Evolutionary conservation across 1,140 invertebrate species (phyloP), one percentile per base, ranked within the genome.

Genomic region (Thaumetopoea pityocampa): DNA sequence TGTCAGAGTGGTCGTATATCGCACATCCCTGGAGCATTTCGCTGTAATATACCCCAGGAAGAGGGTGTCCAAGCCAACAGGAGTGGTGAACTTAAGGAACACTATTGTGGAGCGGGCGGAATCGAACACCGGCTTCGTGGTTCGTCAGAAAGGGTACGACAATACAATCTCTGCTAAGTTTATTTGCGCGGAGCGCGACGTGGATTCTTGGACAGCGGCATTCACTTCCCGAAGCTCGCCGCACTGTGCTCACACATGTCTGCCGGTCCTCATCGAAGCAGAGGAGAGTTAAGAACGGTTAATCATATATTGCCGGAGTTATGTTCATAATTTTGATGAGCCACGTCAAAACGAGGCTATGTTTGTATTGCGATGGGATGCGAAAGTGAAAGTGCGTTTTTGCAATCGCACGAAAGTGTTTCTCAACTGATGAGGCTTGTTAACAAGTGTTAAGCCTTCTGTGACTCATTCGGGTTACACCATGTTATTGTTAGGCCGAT

Each of bases 41-140:
- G 89, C 89, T 0, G 89, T 90, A 0, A 87, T 91, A 14, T 91
- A 90, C 42, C 90, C 90, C 1, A 88, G 89, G 61, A 90, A 90
- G 61, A 88, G 89, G 49, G 77, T 90, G 1, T 88, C 88, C 41
- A 87, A 89, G 43, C 87, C 90, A 0, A 67, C 90, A 7, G 89
- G 89, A 0, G 89, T 91, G 2, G 69, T 91, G 5, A 91, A 91
- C 57, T 60, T 91, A 27, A 77, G 86, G 33, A 90, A 90, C 54
- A 90, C 89, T 2, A 70, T 66, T 3, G 82, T 89, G 2, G 88
- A 90, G 30, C 81, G 86, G 7, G 71, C 79, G 0, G 85, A 87
- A 12, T 77, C 86, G 2, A 76, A 76, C 33, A 51, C 59, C 17
- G 88, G 89, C 0, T 88, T 91, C 56, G 70, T 86, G 14, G 79